Evolutionary conservation across 2,113 vertebrate genomes (phyloP).

Genomic region (Microcebus jonahi): DNA sequence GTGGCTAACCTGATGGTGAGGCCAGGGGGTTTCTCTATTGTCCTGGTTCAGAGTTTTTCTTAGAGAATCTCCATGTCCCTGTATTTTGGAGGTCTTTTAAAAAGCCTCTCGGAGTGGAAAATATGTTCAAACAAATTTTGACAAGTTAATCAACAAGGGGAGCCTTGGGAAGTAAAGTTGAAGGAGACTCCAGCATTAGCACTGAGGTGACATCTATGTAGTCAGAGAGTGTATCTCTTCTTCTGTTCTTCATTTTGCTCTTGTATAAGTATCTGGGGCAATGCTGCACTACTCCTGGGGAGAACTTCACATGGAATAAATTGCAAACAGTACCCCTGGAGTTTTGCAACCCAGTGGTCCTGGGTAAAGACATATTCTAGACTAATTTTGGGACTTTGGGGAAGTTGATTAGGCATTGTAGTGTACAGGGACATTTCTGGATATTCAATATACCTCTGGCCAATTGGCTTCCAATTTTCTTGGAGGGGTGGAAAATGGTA

Average conservation of each 20-base stretch:
- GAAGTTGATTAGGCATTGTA: background rate
- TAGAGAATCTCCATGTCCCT: background rate
- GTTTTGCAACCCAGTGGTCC: background rate
- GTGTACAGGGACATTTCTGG: background rate
- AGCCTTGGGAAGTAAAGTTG: background rate
- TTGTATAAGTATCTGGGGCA: background rate
- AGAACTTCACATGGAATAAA: background rate
- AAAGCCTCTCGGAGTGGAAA: conserved; percentile 8
- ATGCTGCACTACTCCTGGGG: background rate
- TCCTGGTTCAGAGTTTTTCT: background rate
- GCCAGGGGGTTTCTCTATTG: background rate
- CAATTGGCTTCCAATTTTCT: background rate
- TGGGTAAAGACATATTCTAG: background rate
- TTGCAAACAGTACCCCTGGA: background rate
- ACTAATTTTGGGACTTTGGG: rapidly evolving
- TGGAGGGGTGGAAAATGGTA: background rate
- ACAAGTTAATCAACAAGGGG: background rate
- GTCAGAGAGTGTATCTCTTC: background rate
- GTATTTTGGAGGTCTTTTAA: background rate
- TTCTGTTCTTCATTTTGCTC: background rate
- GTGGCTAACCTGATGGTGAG: too few relatives aligned
- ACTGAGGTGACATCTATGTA: background rate
- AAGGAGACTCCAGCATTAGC: background rate
- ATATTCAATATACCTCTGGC: background rate
- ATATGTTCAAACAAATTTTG: background rate